Conservation (phyloP, 1,140 invertebrate species). For the Chlorops oryzae region DNA sequence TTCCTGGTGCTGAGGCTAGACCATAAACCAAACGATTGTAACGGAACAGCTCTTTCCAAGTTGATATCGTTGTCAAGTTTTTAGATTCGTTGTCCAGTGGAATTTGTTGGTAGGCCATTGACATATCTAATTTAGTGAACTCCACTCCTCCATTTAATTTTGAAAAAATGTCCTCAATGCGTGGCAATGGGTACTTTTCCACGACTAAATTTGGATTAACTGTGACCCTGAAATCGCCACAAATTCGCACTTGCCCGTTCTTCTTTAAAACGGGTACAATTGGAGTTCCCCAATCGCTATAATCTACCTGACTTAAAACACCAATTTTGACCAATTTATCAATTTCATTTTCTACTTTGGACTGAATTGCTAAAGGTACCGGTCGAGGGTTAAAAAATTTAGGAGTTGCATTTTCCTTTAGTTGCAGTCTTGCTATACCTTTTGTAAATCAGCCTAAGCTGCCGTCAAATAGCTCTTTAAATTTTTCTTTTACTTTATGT, state of each 20-base stretch:
- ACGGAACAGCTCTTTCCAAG: conserved; percentile 18
- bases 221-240: conserved; percentile 41
- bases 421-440: not conserved
- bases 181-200: conserved; percentile 26
- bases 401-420: not conserved
- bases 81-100: conserved; percentile 12
- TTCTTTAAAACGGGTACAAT: conserved; percentile 50
- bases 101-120: conserved; percentile 22
- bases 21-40: conserved; percentile 19
- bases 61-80: conserved; percentile 21
- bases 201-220: conserved; percentile 11
- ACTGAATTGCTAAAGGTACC: not conserved
- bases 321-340: conserved; percentile 33
- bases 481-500: not conserved
- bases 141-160: conserved; percentile 14
- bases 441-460: conserved; percentile 8
- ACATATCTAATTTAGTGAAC: conserved; percentile 19
- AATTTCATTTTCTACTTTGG: conserved; percentile 34
- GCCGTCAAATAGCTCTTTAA: conserved; percentile 7
- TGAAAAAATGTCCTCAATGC: conserved; percentile 22
- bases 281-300: conserved; percentile 44
- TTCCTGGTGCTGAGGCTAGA: conserved; percentile 23
- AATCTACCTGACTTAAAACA: conserved; percentile 21
- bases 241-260: conserved; percentile 44
- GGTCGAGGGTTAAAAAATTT: not conserved